These are phyloP conservation scores for Semaprochilodus insignis DNA, from an alignment of 2,797 vertebrate genomes.

Conservation along the genomic window DNA sequence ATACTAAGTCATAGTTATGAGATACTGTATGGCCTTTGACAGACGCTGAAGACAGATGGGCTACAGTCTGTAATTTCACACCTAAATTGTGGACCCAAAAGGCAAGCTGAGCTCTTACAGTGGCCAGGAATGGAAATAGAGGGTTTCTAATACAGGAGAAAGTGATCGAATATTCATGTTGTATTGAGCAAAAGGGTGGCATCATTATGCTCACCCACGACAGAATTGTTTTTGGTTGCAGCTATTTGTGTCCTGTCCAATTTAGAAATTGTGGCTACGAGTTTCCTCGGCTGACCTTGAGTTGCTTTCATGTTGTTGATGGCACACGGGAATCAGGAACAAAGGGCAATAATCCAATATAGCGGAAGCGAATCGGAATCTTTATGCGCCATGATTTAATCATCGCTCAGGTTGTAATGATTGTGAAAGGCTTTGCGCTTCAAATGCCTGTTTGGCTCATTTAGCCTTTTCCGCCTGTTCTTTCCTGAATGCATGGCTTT, in stretches of 20 bases:
- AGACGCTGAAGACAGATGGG: too few relatives aligned
- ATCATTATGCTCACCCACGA: too few relatives aligned
- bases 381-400: slow-evolving; percentile 12
- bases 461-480: slow-evolving; percentile 17
- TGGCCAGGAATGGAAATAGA: too few relatives aligned
- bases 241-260: background rate
- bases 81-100: too few relatives aligned
- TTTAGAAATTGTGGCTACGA: background rate
- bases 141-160: too few relatives aligned
- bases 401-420: slow-evolving; percentile 24
- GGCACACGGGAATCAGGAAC: background rate
- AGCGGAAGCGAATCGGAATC: slow-evolving; percentile 22
- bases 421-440: slow-evolving; percentile 23
- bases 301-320: slow-evolving; percentile 28
- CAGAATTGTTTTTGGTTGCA: too few relatives aligned
- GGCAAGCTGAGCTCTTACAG: too few relatives aligned
- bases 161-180: too few relatives aligned
- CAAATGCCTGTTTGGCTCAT: slow-evolving; percentile 13
- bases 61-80: too few relatives aligned
- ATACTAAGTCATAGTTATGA: too few relatives aligned
- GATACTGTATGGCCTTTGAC: too few relatives aligned
- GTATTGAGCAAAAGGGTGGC: too few relatives aligned
- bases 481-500: background rate
- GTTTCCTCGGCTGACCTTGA: slow-evolving; percentile 11
- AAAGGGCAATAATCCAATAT: slow-evolving; percentile 28